A percentile compares a stretch with the other conserved stretches of the same genome.
These are phyloP conservation scores for Monoplex corrugatus DNA, from an alignment of 2,888 invertebrate genomes.

Conservation along the genomic window DNA sequence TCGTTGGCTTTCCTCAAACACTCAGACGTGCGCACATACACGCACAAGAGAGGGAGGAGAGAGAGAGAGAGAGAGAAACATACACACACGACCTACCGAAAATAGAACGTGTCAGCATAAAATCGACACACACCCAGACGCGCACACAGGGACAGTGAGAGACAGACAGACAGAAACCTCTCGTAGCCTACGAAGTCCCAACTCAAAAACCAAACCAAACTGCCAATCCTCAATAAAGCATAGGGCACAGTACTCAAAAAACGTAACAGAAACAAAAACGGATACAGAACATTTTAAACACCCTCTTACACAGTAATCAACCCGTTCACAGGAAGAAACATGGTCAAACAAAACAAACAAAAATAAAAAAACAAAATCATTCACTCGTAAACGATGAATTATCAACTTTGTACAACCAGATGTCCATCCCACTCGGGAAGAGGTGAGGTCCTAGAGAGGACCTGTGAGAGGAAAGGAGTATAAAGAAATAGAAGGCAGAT, in stretches of 20 bases:
- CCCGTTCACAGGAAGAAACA: not conserved
- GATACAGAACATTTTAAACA: too few species aligned
- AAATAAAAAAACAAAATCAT: not conserved
- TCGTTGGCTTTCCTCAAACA: too few species aligned
- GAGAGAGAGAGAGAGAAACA: not conserved
- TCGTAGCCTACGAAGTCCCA: too few species aligned
- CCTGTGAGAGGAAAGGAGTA: not conserved
- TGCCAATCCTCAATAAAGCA: too few species aligned
- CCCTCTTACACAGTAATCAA: too few species aligned
- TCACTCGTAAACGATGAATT: too few species aligned
- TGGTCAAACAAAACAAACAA: not conserved
- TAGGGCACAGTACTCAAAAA: too few species aligned
- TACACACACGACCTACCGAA: not conserved
- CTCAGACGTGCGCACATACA: not conserved
- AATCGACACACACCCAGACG: too few species aligned
- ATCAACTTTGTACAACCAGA: too few species aligned
- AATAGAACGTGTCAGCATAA: too few species aligned
- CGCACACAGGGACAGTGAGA: not conserved
- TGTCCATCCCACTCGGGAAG: conserved; percentile 11
- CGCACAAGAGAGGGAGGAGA: not conserved
- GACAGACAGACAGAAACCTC: not conserved
- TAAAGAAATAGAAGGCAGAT: not conserved
- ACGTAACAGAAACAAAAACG: too few species aligned
- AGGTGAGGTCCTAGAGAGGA: conserved; percentile 51
- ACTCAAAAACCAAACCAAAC: too few species aligned